Percentiles rank a stretch among this genome's conserved stretches.
phyloP scores from a whole-genome alignment of 2,888 invertebrate genomes.

The Exocentrus adspersus region DNA sequence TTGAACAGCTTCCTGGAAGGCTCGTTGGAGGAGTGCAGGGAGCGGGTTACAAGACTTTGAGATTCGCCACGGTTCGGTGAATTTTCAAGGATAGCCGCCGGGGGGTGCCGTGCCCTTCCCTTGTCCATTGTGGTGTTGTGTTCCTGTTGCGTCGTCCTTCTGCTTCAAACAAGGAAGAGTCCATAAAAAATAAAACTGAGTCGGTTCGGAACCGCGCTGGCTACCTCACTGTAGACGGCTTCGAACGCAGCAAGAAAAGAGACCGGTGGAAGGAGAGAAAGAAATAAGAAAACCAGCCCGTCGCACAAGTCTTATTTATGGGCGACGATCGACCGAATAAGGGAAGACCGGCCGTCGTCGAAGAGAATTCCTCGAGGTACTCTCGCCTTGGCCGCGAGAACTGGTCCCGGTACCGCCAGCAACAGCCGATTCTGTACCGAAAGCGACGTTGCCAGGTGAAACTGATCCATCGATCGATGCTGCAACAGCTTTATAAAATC shows the following conservation, averaged over 20 bases:
- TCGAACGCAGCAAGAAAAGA: constrained; percentile 5
- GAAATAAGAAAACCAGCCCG: constrained; percentile 36
- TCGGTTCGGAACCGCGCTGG: constrained; percentile 34
- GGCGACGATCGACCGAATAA: constrained; percentile 50
- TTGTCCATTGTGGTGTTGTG: too few species aligned
- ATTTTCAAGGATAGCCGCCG: not conserved
- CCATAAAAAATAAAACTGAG: not conserved
- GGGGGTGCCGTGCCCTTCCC: not conserved
- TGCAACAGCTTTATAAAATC: too few species aligned
- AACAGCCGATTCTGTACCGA: constrained; percentile 14
- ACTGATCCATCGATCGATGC: too few species aligned
- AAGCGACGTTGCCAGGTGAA: not conserved
- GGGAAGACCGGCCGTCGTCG: constrained; percentile 47
- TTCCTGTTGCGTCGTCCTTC: not conserved
- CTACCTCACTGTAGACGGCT: constrained; percentile 45
- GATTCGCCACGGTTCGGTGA: not conserved
- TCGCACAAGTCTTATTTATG: constrained; percentile 50
- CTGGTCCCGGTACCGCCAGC: constrained; percentile 42
- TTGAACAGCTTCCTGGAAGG: not conserved
- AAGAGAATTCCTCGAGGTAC: constrained; percentile 49
- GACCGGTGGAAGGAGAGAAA: not conserved
- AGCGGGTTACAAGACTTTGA: not conserved
- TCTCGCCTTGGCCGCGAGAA: constrained; percentile 51
- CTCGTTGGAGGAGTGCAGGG: not conserved
- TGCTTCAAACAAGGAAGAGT: too few species aligned